These are phyloP conservation scores for Hirtodrosophila trivittata DNA, from an alignment of 2,888 invertebrate species.

Conservation along the genomic window DNA sequence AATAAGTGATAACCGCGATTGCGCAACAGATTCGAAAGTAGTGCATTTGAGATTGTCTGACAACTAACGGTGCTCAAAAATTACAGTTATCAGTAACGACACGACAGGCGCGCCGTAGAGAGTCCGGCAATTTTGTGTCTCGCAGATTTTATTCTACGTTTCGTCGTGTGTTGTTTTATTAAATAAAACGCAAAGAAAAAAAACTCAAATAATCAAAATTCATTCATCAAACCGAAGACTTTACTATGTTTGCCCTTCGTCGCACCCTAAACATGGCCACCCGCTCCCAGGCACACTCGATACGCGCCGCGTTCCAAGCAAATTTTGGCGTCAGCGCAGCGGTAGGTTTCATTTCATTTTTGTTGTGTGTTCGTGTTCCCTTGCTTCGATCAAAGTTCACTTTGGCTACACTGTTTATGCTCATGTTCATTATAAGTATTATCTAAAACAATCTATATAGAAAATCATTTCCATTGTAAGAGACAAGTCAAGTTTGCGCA, in stretches of 20 bases:
- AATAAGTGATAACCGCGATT: slow-evolving; percentile 59
- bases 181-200: slow-evolving; percentile 2
- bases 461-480: too few species aligned
- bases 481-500: too few species aligned
- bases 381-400: slow-evolving; percentile 63
- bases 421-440: too few species aligned
- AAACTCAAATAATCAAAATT: slow-evolving; percentile 16
- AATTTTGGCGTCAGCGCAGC: slow-evolving; percentile 58
- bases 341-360: slow-evolving; percentile 51
- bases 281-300: slow-evolving; percentile 23
- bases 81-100: slow-evolving; percentile 56
- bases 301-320: slow-evolving; percentile 46
- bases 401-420: slow-evolving; percentile 10
- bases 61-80: slow-evolving; percentile 44
- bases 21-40: slow-evolving; percentile 60
- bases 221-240: slow-evolving; percentile 36
- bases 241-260: slow-evolving; percentile 61
- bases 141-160: too few species aligned
- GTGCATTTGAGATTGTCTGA: slow-evolving; percentile 29
- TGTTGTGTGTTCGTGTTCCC: neutral
- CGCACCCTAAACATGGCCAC: slow-evolving; percentile 47
- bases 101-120: slow-evolving; percentile 25
- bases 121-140: slow-evolving; percentile 9
- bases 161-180: slow-evolving; percentile 9
- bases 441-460: neutral